Evolutionary conservation across 30 jellyfish, hydroid and myxozoan genomes (phyloP).

Genomic region (Phacellophora camtschatica): DNA sequence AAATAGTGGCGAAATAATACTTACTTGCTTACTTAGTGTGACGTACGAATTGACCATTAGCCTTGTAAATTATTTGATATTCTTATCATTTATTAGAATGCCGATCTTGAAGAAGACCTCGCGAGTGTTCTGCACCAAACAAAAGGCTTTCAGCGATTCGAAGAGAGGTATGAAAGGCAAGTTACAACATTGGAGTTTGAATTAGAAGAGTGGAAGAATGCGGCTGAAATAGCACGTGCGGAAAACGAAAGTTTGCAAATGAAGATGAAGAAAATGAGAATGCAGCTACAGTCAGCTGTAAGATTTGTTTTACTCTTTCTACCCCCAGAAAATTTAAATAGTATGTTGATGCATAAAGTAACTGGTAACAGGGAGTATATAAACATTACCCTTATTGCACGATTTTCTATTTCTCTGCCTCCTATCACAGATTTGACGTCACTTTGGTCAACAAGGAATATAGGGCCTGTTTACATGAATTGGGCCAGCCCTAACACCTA

Average conservation of each 20-base stretch:
- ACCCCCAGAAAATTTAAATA: not conserved
- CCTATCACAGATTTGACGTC: no score
- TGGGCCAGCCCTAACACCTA: no score
- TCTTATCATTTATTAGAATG: conserved; percentile 4
- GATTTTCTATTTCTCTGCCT: no score
- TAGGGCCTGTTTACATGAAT: no score
- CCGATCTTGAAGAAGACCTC: conserved; percentile 64
- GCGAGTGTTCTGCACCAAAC: conserved; percentile 68
- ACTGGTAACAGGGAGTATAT: no score
- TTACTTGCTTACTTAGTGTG: no score
- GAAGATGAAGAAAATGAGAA: conserved; percentile 75
- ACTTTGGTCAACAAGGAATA: no score
- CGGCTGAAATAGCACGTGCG: conserved; percentile 70
- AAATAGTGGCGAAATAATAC: no score
- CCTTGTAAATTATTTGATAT: no score
- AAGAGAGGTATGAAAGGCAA: conserved; percentile 57
- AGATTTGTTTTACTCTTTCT: not conserved
- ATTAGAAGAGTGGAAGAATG: conserved; percentile 62
- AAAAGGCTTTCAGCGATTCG: conserved; percentile 60
- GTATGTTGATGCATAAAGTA: no score
- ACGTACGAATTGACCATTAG: no score
- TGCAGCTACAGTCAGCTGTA: conserved; percentile 58
- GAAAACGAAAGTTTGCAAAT: conserved; percentile 52
- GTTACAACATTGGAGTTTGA: conserved; percentile 45
- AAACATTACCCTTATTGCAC: no score